Conservation (phyloP, 1,140 invertebrate species). For the Psilanteris sp. region DNA sequence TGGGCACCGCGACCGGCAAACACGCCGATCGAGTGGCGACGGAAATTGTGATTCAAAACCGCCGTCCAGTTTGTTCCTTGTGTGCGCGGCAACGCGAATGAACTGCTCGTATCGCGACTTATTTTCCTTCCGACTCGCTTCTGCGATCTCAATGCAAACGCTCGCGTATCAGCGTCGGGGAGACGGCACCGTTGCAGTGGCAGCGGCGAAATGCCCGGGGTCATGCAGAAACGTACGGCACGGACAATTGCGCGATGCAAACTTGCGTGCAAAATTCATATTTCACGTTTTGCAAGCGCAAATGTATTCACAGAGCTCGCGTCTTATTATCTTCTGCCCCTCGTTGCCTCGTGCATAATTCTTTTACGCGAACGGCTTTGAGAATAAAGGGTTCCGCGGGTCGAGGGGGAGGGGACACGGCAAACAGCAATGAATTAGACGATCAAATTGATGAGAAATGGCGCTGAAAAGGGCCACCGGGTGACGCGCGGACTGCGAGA, state of each 20-base stretch:
- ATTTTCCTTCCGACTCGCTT: constrained; percentile 5
- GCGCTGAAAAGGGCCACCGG: no score
- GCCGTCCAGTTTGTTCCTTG: not conserved
- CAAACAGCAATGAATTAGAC: no score
- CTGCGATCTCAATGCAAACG: constrained; percentile 35
- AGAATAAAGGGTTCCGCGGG: not conserved
- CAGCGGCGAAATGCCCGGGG: constrained; percentile 27
- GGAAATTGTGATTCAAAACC: constrained; percentile 30
- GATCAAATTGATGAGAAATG: no score
- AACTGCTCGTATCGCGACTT: not conserved
- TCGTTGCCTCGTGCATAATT: constrained; percentile 11
- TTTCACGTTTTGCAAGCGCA: constrained; percentile 40
- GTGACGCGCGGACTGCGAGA: no score
- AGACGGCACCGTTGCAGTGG: constrained; percentile 14
- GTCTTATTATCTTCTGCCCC: constrained; percentile 30
- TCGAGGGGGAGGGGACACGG: not conserved
- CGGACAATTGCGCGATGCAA: constrained; percentile 34
- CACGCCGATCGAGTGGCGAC: constrained; percentile 9
- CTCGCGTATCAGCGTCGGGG: constrained; percentile 29
- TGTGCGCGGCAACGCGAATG: not conserved
- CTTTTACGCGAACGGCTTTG: constrained; percentile 14
- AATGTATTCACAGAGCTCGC: constrained; percentile 29
- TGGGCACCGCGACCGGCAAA: not conserved
- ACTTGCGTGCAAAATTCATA: constrained; percentile 38
- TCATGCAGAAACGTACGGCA: constrained; percentile 18